Evolutionary conservation across 2,888 invertebrate species (phyloP), one percentile per base, ranked within the genome.

Genomic region (Stenodema calcarata): DNA sequence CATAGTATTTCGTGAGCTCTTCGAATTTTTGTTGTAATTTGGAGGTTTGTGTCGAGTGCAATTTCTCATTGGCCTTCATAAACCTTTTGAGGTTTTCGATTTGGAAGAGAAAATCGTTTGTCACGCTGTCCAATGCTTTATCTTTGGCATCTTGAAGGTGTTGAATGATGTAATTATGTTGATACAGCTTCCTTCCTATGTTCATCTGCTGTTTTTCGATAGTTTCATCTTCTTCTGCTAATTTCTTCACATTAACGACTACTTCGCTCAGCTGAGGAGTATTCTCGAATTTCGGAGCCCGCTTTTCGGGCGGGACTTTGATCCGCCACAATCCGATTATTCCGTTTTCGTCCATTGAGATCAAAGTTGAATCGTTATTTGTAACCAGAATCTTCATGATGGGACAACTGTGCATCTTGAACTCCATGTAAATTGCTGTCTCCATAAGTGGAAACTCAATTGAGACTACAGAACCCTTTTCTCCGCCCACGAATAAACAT

Each of bases 401-500:
- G 62, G 92, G 90, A 0, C 89, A 89, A 69, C 91, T 91, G 88
- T 95, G 95, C 87, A 94, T 92, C 85, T 91, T 91, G 89, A 92
- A 93, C 79, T 93, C 93, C 11, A 90, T 88, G 89, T 90, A 92
- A 76, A 94, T 93, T 0, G 93, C 92, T 54, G 93, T 94, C 88
- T 95, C 94, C 69, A 95, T 92, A 12, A 97, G 91, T 0, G 97
- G 96, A 88, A 95, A 92, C 90, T 95, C 95, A 11, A 98, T 93
- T 2, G 95, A 94, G 85, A 95, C 94, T 30, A 98, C 93, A 0
- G 94, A 93, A 0, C 98, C 98, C 88, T 93, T 92, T n/a, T 94
- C 94, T 7, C 95, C 96, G n/a, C 95, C 94, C 62, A 95, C 93
- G 90, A 98, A 97, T 89, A 98, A 92, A 92, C 96, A 95, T 88